Base-by-base conservation (phyloP, 1,140 invertebrate species). In the Wiebesia pumilae region DNA sequence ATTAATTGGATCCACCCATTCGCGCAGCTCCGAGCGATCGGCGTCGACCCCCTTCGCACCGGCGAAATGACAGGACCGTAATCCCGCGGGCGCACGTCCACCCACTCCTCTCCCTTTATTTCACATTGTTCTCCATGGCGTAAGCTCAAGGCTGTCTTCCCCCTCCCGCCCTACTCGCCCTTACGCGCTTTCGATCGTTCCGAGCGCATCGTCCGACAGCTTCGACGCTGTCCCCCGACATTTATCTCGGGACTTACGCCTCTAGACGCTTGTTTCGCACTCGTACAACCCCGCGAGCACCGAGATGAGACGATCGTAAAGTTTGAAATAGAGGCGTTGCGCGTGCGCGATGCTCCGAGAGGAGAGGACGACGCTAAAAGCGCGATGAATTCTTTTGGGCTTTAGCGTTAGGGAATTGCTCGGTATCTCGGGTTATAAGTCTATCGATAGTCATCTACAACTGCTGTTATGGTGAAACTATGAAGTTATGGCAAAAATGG, bases 21-120 rank as follows among this genome's bases (percentile, higher is more conserved):
- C 35, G 82, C 10, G 51, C 51, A 54, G 51, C 24, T 30, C 71
- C 35, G 30, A 21, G 33, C 71, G 69, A 65, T 71, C 30, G 27
- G 47, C 65, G 6, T 12, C 43, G 35, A n/a, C 43, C 40, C 71
- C 73, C 80, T 77, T 88, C 84, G 40, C 80, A 58, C 54, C 54
- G 40, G 73, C 69, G 71, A 69, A 88, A 89, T 89, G 88, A 88
- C 89, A 90, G 88, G 85, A 87, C 84, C 71, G 88, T 86, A 88
- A 89, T 89, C 87, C 88, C 84, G 38, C 81, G 38, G 40, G 62
- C 77, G 65, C 86, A 65, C 81, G 90, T 90, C 89, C 90, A 88
- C 90, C 89, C 90, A 89, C 88, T 84, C 87, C 65, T 77, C 84
- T 83, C 86, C 58, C 58, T 62, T 27, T 62, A 62, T 27, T 62